phyloP scores from a whole-genome alignment of 2,888 invertebrate species.

The Dysmachus trigonus region DNA sequence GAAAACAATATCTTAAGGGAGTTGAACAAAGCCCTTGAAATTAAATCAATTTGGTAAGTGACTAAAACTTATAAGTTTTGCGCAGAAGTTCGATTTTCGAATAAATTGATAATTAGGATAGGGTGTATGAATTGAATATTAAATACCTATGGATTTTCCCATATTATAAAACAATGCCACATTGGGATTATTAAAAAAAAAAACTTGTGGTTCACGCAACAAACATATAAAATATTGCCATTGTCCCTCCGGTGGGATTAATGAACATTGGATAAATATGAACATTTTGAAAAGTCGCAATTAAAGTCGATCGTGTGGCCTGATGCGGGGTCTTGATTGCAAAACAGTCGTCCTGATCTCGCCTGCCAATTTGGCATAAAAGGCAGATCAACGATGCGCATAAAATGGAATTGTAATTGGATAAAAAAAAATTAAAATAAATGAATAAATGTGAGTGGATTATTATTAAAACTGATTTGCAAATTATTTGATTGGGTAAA shows the following conservation, averaged over 20 bases:
- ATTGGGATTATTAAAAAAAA: not conserved
- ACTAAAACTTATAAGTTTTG: not conserved
- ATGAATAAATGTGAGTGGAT: not conserved
- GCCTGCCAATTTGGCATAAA: not conserved
- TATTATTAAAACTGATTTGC: not conserved
- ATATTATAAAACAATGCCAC: not conserved
- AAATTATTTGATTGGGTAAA: not conserved
- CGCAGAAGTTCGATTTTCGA: not conserved
- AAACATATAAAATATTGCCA: not conserved
- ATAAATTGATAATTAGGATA: not conserved
- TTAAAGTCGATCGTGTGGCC: not conserved
- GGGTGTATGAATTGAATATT: not conserved
- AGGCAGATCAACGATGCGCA: not conserved
- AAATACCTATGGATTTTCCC: not conserved
- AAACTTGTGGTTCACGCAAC: not conserved
- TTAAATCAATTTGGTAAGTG: not conserved
- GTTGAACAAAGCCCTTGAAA: not conserved
- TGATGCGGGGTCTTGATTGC: not conserved
- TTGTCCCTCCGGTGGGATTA: not conserved
- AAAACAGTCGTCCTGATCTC: not conserved
- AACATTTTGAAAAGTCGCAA: not conserved
- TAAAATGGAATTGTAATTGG: not conserved
- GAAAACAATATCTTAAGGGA: not conserved
- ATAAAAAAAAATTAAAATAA: not conserved
- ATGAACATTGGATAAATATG: not conserved